These are phyloP conservation scores for Carcinoscorpius rotundicauda DNA, from an alignment of 1,140 invertebrate genomes.

Conservation along the genomic window DNA sequence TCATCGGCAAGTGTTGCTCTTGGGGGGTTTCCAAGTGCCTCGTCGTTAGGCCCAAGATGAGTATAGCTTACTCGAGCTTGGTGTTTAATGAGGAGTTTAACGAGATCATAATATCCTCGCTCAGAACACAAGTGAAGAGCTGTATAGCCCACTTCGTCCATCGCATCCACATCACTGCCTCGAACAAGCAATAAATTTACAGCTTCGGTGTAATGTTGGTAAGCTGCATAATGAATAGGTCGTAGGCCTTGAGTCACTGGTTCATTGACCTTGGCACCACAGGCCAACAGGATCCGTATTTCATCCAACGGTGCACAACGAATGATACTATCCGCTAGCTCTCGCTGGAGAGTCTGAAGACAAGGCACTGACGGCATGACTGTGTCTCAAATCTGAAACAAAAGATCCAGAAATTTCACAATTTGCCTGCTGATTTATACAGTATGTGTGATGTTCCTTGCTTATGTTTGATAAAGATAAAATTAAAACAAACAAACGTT, in stretches of 20 bases:
- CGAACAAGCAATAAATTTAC: slow-evolving; percentile 58
- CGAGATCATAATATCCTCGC: slow-evolving; percentile 49
- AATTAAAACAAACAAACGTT: too few relatives aligned
- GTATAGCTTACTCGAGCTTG: slow-evolving; percentile 65
- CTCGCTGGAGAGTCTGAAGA: slow-evolving; percentile 49
- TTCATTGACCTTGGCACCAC: slow-evolving; percentile 60
- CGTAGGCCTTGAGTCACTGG: slow-evolving; percentile 51
- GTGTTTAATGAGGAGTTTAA: slow-evolving; percentile 56
- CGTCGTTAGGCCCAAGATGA: slow-evolving; percentile 20
- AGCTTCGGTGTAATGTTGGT: slow-evolving; percentile 67
- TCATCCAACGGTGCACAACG: slow-evolving; percentile 73
- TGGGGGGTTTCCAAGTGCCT: slow-evolving; percentile 25
- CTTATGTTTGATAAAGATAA: too few relatives aligned
- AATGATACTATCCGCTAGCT: slow-evolving; percentile 79
- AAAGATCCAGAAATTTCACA: too few relatives aligned
- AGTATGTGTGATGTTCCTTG: too few relatives aligned
- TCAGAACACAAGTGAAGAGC: slow-evolving; percentile 75
- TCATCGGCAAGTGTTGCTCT: slow-evolving; percentile 45
- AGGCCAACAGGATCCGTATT: slow-evolving; percentile 66
- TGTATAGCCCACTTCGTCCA: slow-evolving; percentile 80
- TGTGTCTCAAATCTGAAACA: too few relatives aligned
- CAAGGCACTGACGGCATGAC: slow-evolving; percentile 22
- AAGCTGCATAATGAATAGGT: slow-evolving; percentile 84
- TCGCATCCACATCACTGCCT: slow-evolving; percentile 62
- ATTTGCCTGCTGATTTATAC: too few relatives aligned